Evolutionary conservation across 2,888 invertebrate genomes (phyloP).

Genomic region (Euclidia mi): DNA sequence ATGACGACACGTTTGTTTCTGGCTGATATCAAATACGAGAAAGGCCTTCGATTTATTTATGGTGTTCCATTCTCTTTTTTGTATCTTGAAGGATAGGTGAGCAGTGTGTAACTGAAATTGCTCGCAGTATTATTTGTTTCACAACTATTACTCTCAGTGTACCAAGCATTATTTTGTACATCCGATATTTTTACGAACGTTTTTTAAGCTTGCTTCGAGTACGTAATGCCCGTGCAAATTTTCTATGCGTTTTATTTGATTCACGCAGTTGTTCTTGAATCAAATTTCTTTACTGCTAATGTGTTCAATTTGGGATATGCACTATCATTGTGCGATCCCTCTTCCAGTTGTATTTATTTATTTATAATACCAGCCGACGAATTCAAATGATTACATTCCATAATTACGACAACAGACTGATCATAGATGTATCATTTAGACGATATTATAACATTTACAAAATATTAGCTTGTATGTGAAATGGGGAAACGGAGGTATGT

Average conservation of each 20-base stretch:
- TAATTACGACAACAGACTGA: constrained; percentile 75
- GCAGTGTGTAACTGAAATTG: background rate
- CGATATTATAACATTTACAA: constrained; percentile 56
- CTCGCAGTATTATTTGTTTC: background rate
- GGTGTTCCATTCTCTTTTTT: too few species aligned
- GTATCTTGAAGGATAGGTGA: too few species aligned
- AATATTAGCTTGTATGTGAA: constrained; percentile 49
- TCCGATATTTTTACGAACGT: background rate
- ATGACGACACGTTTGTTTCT: background rate
- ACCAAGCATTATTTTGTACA: background rate
- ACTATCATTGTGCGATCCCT: constrained; percentile 24
- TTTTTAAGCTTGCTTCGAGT: constrained; percentile 5
- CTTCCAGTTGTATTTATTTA: constrained; percentile 26
- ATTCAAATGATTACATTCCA: constrained; percentile 73
- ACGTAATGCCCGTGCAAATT: constrained; percentile 1
- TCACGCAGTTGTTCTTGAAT: constrained; percentile 11
- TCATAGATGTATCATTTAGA: constrained; percentile 65
- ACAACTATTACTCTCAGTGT: background rate
- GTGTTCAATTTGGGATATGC: constrained; percentile 20
- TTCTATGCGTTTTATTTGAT: constrained; percentile 9
- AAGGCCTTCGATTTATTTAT: background rate
- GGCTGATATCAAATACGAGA: too few species aligned
- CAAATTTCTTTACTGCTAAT: constrained; percentile 5
- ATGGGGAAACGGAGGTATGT: constrained; percentile 42
- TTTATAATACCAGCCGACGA: constrained; percentile 24